Evolutionary conservation across 2,113 vertebrate genomes (phyloP).

Genomic region (Balaeniceps rex): DNA sequence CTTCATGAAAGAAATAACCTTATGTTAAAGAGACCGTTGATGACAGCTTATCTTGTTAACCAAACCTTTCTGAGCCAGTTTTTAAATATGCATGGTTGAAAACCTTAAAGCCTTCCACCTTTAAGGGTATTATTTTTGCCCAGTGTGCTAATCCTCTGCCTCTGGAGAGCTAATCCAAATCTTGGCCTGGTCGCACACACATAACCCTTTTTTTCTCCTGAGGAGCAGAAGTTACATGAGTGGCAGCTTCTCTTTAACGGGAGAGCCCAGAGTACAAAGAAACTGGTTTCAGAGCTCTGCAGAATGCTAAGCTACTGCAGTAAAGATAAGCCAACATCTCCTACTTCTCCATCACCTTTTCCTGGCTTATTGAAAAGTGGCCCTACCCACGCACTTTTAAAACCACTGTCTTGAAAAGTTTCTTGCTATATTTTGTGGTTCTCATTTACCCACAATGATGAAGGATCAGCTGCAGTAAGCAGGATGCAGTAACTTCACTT

Average conservation of each 20-base stretch:
- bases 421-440: not conserved
- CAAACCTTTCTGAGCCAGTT: not conserved
- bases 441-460: not conserved
- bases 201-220: not conserved
- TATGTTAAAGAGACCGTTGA: not conserved
- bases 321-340: not conserved
- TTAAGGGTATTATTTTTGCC: not conserved
- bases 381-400: not conserved
- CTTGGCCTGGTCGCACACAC: not conserved
- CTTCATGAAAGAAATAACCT: not conserved
- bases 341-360: not conserved
- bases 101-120: not conserved
- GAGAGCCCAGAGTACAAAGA: not conserved
- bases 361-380: not conserved
- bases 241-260: not conserved
- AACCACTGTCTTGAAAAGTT: not conserved
- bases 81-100: not conserved
- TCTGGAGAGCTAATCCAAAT: not conserved
- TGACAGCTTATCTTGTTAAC: not conserved
- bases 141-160: not conserved
- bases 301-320: not conserved
- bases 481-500: not conserved
- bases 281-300: not conserved
- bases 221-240: not conserved
- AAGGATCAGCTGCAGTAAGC: not conserved